phyloP scores from a whole-genome alignment of 2,797 vertebrate genomes.

The Typhlichthys subterraneus region DNA sequence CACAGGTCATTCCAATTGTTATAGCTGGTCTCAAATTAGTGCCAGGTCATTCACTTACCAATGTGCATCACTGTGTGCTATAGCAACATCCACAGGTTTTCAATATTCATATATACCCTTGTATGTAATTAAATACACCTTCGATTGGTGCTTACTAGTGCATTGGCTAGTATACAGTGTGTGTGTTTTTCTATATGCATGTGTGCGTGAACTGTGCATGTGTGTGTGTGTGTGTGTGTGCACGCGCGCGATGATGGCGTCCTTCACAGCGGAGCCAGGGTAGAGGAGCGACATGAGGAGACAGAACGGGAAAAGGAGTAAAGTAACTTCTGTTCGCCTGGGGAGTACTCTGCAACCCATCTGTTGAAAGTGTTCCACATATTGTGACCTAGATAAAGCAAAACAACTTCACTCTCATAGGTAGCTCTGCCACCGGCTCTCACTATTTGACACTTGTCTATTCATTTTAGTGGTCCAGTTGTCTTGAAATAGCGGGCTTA shows the following conservation, averaged over 20 bases:
- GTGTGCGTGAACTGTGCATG: not conserved
- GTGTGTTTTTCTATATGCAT: slow-evolving; percentile 2
- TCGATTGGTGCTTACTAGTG: not conserved
- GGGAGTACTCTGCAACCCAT: slow-evolving; percentile 80
- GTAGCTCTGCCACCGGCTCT: slow-evolving; percentile 66
- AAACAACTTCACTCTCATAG: slow-evolving; percentile 71
- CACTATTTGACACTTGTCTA: slow-evolving; percentile 76
- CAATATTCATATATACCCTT: too few relatives aligned
- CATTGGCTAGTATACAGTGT: slow-evolving; percentile 7
- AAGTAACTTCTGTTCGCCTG: slow-evolving; percentile 84
- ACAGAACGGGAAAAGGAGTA: slow-evolving; percentile 51
- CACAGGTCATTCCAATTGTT: too few relatives aligned
- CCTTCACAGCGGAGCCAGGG: slow-evolving; percentile 50
- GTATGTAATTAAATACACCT: not conserved
- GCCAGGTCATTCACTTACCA: not conserved
- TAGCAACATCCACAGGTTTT: too few relatives aligned
- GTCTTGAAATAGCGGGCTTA: slow-evolving; percentile 71
- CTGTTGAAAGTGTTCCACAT: slow-evolving; percentile 84
- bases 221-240: slow-evolving; percentile 22
- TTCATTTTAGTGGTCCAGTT: slow-evolving; percentile 79
- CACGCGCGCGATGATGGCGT: slow-evolving; percentile 45
- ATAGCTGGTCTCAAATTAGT: not conserved
- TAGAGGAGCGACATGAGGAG: slow-evolving; percentile 45
- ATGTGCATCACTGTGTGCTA: too few relatives aligned
- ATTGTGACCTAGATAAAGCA: slow-evolving; percentile 84